These are phyloP conservation scores for Rapana venosa DNA, from an alignment of 2,888 invertebrate species.

Conservation along the genomic window DNA sequence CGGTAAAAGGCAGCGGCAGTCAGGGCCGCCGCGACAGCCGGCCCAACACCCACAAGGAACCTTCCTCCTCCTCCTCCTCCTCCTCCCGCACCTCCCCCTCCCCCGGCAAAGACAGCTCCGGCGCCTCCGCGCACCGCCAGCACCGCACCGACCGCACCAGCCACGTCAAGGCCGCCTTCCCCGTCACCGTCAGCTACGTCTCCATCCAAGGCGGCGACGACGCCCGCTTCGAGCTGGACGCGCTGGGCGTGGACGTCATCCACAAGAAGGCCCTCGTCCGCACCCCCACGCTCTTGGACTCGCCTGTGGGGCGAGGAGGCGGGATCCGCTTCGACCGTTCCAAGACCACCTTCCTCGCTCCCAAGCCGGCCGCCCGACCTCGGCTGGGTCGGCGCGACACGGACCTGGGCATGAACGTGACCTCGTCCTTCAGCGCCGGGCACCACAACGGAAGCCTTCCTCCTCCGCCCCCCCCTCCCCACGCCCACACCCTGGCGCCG, in stretches of 20 bases:
- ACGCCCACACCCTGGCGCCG: background rate
- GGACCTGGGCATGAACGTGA: background rate
- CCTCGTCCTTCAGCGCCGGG: background rate
- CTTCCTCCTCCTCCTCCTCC: background rate
- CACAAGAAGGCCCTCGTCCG: conserved; percentile 43
- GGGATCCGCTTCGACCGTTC: conserved; percentile 46
- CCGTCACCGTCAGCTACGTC: conserved; percentile 58
- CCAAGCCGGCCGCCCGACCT: conserved; percentile 62
- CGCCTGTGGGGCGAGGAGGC: background rate
- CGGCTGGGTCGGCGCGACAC: conserved; percentile 55
- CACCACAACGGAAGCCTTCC: conserved; percentile 1
- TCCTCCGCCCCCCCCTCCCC: background rate
- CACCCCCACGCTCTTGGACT: conserved; percentile 42
- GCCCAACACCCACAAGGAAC: conserved; percentile 47
- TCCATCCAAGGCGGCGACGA: conserved; percentile 58
- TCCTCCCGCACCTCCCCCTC: conserved; percentile 15
- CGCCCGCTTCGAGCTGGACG: conserved; percentile 42
- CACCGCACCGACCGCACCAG: conserved; percentile 25
- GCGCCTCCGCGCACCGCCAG: background rate
- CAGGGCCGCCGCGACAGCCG: conserved; percentile 53
- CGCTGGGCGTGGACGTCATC: conserved; percentile 34
- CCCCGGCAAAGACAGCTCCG: background rate
- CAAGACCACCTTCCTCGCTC: conserved; percentile 53
- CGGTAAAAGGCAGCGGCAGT: conserved; percentile 46
- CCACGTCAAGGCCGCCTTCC: conserved; percentile 51